Evolutionary conservation across 2,888 invertebrate species (phyloP).

Genomic region (Taenaris catops): DNA sequence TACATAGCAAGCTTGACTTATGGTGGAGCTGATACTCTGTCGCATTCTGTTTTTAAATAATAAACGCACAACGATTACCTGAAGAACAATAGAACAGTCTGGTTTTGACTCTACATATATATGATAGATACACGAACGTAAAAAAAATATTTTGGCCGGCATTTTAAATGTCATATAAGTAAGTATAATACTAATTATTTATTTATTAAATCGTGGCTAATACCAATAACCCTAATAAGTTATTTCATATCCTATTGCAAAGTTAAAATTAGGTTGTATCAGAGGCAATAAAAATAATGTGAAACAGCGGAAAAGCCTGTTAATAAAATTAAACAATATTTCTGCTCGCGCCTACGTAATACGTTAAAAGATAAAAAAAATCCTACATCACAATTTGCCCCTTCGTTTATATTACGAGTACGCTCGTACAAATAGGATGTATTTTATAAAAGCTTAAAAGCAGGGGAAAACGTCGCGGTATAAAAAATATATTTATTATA

Average conservation of each 20-base stretch:
- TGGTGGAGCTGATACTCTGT: too few species aligned
- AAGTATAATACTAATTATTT: too few species aligned
- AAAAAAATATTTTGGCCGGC: too few species aligned
- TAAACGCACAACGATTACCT: constrained; percentile 75
- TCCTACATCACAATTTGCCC: constrained; percentile 1
- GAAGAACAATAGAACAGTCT: too few species aligned
- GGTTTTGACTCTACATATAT: too few species aligned
- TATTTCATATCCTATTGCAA: too few species aligned
- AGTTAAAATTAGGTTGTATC: constrained; percentile 1
- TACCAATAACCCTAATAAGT: too few species aligned
- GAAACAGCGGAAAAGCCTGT: constrained; percentile 1
- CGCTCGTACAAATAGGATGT: constrained; percentile 1
- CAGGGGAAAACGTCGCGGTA: not conserved
- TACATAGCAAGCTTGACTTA: too few species aligned
- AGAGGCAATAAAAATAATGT: constrained; percentile 6
- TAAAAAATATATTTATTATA: not conserved
- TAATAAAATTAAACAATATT: constrained; percentile 6
- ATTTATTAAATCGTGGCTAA: too few species aligned
- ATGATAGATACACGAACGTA: too few species aligned
- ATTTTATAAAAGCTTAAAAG: not conserved
- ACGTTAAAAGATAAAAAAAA: constrained; percentile 1
- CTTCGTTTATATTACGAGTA: constrained; percentile 4
- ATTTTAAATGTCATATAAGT: too few species aligned
- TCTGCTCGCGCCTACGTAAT: not conserved
- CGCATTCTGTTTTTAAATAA: too few species aligned